phyloP scores from a whole-genome alignment of 2,888 invertebrate genomes.

The Odiellus spinosus region DNA sequence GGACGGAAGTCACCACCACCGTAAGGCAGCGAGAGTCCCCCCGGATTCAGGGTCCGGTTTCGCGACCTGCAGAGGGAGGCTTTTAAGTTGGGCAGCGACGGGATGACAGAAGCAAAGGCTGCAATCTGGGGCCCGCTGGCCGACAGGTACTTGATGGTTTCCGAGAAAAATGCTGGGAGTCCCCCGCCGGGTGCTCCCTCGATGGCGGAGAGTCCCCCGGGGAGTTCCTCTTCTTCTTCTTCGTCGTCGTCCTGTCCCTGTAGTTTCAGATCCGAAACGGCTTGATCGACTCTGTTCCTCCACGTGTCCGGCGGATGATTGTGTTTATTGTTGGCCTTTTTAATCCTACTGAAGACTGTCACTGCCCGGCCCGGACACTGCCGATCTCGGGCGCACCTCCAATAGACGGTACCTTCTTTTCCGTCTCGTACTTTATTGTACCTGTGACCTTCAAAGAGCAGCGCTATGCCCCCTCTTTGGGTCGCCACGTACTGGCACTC shows the following conservation, averaged over 20 bases:
- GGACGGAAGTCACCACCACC: conserved; percentile 13
- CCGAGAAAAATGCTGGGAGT: conserved; percentile 20
- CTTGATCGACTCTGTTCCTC: conserved; percentile 18
- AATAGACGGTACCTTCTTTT: conserved; percentile 22
- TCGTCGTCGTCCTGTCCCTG: conserved; percentile 8
- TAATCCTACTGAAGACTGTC: conserved; percentile 22
- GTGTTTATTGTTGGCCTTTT: conserved; percentile 23
- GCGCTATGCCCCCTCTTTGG: conserved; percentile 22
- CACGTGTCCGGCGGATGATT: conserved; percentile 22
- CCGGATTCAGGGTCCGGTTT: conserved; percentile 13
- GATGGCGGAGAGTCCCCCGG: background rate
- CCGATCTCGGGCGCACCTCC: conserved; percentile 22
- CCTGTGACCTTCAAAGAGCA: conserved; percentile 22
- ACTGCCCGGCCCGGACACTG: conserved; percentile 23
- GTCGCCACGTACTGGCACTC: conserved; percentile 23
- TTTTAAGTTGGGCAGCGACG: conserved; percentile 15
- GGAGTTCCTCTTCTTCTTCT: conserved; percentile 12
- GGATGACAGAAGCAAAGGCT: conserved; percentile 16
- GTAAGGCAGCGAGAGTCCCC: conserved; percentile 14
- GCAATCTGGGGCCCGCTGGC: conserved; percentile 20
- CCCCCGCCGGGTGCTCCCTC: conserved; percentile 1
- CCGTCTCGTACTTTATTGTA: conserved; percentile 23
- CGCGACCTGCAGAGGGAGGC: conserved; percentile 5
- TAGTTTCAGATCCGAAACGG: conserved; percentile 16
- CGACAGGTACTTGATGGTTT: conserved; percentile 21